Percentiles rank a stretch among this genome's conserved stretches.
Conservation (phyloP, 2,888 invertebrate species). For the Holacanthella duospinosa region DNA sequence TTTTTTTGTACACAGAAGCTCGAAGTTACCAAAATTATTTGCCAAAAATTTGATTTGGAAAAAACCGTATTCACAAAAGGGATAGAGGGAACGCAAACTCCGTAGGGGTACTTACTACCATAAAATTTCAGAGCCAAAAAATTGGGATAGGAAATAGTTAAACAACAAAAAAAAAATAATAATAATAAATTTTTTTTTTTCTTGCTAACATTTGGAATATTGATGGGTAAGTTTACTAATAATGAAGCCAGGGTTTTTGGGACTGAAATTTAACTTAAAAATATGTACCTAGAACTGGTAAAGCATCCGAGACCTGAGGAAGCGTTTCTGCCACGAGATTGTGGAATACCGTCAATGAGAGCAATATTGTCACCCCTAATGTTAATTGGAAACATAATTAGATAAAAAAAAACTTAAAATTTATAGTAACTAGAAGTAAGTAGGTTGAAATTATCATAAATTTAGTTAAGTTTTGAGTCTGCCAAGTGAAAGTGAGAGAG, state of each 20-base stretch:
- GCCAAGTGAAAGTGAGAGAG: background rate
- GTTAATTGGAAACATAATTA: background rate
- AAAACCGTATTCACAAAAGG: constrained; percentile 4
- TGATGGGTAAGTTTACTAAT: no score
- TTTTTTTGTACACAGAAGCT: no score
- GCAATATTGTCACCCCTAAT: constrained; percentile 49
- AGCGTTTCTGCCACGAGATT: constrained; percentile 50
- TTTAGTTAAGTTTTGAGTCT: background rate
- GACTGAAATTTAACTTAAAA: no score
- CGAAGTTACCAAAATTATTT: constrained; percentile 1
- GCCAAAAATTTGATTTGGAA: constrained; percentile 5
- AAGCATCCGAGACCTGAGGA: constrained; percentile 48
- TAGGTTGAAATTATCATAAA: background rate
- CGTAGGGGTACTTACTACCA: background rate
- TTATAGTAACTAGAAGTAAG: background rate
- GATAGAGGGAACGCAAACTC: background rate
- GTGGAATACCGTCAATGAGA: constrained; percentile 50
- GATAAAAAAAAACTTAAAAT: background rate
- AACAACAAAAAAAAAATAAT: no score
- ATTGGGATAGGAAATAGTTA: background rate
- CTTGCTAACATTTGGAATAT: no score
- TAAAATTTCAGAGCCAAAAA: background rate
- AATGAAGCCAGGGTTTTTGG: no score
- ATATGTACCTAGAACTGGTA: constrained; percentile 47
- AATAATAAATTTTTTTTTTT: background rate